Percentiles rank a stretch among this genome's conserved stretches.
Evolutionary conservation across 53 echinoderm and acorn worm species (phyloP).

Genomic region (Holothuria leucospilota): DNA sequence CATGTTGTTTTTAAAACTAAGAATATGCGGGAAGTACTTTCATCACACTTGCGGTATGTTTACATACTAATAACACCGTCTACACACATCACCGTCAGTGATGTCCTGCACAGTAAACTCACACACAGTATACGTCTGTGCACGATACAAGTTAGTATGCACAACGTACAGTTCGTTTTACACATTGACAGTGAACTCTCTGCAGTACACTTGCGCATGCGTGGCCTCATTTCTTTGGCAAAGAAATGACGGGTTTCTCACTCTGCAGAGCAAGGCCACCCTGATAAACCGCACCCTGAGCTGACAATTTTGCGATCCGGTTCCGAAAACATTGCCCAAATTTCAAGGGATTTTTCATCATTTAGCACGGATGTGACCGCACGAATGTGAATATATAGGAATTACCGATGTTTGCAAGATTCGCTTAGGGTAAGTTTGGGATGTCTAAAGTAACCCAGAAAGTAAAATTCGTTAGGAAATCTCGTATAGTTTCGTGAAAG

Average conservation of each 20-base stretch:
- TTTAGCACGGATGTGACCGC: slow-evolving; percentile 35
- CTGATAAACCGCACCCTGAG: slow-evolving; percentile 54
- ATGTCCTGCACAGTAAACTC: too few relatives aligned
- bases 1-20: too few relatives aligned
- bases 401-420: slow-evolving; percentile 37
- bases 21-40: too few relatives aligned
- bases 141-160: too few relatives aligned
- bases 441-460: neutral
- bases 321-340: slow-evolving; percentile 43
- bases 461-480: slow-evolving; percentile 21
- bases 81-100: too few relatives aligned
- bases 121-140: too few relatives aligned
- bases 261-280: slow-evolving; percentile 46
- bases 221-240: slow-evolving; percentile 43
- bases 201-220: slow-evolving; percentile 22
- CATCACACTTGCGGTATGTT: too few relatives aligned
- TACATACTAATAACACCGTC: too few relatives aligned
- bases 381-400: slow-evolving; percentile 54
- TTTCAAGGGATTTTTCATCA: slow-evolving; percentile 41
- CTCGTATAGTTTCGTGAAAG: neutral
- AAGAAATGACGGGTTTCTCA: slow-evolving; percentile 53
- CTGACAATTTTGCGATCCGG: slow-evolving; percentile 47
- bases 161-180: too few relatives aligned
- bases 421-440: slow-evolving; percentile 36
- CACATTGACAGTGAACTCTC: too few relatives aligned